A percentile compares a stretch with the other conserved stretches of the same genome.
Conservation (phyloP, 2,888 invertebrate species). For the Pyralis farinalis region DNA sequence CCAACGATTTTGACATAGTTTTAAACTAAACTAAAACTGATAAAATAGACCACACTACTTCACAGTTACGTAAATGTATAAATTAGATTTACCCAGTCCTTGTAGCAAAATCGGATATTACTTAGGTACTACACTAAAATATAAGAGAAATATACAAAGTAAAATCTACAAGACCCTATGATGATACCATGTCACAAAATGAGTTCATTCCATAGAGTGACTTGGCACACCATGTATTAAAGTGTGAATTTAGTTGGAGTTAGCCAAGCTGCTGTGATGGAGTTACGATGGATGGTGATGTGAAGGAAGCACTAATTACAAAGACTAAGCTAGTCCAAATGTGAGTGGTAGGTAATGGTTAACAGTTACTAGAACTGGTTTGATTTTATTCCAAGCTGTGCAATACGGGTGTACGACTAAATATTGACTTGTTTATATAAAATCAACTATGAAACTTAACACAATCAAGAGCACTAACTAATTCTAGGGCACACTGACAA, state of each 20-base stretch:
- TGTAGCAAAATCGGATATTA: neutral
- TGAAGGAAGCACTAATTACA: slow-evolving; percentile 25
- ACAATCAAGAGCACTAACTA: slow-evolving; percentile 16
- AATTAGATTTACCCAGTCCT: neutral
- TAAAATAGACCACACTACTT: too few species aligned
- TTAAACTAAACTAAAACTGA: too few species aligned
- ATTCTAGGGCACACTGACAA: slow-evolving; percentile 34
- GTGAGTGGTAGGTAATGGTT: slow-evolving; percentile 22
- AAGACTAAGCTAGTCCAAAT: slow-evolving; percentile 26
- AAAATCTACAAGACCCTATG: slow-evolving; percentile 1
- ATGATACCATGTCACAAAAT: slow-evolving; percentile 2
- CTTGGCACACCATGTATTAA: neutral
- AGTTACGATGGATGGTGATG: slow-evolving; percentile 18
- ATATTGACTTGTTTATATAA: slow-evolving; percentile 7
- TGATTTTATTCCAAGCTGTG: slow-evolving; percentile 34
- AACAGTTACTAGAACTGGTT: slow-evolving; percentile 21
- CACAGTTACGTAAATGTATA: too few species aligned
- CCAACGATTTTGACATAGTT: too few species aligned
- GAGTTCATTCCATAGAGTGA: neutral
- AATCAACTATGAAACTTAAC: slow-evolving; percentile 8
- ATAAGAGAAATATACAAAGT: neutral
- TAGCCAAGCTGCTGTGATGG: slow-evolving; percentile 27
- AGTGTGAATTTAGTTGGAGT: slow-evolving; percentile 14
- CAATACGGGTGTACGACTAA: slow-evolving; percentile 15
- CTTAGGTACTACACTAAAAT: neutral